phyloP scores from a whole-genome alignment of 2,888 invertebrate species.

The Colostygia pectinataria region DNA sequence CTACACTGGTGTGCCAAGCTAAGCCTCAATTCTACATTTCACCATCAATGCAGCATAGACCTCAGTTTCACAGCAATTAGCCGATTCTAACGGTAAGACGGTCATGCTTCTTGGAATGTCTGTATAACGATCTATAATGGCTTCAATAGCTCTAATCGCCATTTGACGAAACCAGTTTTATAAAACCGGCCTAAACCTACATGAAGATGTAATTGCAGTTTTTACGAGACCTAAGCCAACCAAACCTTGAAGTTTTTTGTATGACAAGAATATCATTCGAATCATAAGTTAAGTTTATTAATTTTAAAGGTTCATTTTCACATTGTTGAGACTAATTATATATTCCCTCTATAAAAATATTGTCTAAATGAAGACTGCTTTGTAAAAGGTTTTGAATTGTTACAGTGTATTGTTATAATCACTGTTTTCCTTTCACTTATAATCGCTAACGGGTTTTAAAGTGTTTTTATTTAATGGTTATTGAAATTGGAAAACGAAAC shows the following conservation, averaged over 20 bases:
- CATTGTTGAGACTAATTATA: not conserved
- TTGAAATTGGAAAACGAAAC: conserved; percentile 22
- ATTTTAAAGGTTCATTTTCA: not conserved
- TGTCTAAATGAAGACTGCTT: not conserved
- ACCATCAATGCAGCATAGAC: conserved; percentile 9
- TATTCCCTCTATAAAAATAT: no score
- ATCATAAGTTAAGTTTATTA: not conserved
- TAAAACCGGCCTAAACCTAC: conserved; percentile 2
- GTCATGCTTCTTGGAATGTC: conserved; percentile 17
- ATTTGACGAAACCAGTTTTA: conserved; percentile 14
- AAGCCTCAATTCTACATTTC: conserved; percentile 2
- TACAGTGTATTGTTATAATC: not conserved
- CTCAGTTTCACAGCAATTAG: conserved; percentile 16
- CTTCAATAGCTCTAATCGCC: conserved; percentile 9
- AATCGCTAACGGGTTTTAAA: conserved; percentile 7
- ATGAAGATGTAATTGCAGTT: conserved; percentile 7
- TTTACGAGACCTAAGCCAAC: not conserved
- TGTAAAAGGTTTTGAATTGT: conserved; percentile 3
- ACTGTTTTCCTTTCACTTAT: conserved; percentile 20
- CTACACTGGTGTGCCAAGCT: no score
- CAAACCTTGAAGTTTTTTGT: not conserved
- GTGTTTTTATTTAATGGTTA: conserved; percentile 14
- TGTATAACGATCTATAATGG: conserved; percentile 14
- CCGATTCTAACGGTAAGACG: conserved; percentile 9
- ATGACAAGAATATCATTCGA: not conserved